Percentiles rank a stretch among this genome's conserved stretches.
Evolutionary conservation across 37 sponge, comb jelly and placozoan genomes (phyloP).

Genomic region (Haliclona indistincta): DNA sequence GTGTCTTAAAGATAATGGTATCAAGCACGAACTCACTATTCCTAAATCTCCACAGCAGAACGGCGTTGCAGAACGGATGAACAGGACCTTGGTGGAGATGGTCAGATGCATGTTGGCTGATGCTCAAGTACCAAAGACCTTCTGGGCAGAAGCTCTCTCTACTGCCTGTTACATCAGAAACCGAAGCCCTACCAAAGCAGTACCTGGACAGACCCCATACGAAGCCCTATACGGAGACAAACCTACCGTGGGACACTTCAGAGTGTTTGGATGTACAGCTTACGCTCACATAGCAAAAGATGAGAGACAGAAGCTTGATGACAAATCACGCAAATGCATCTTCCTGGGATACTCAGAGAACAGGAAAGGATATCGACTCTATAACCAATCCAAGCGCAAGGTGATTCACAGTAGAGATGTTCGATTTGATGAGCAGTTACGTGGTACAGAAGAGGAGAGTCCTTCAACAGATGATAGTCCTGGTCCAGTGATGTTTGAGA

Average conservation of each 20-base stretch:
- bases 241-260: conserved; percentile 21
- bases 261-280: conserved; percentile 27
- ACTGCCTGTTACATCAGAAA: conserved; percentile 22
- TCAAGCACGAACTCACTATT: conserved; percentile 21
- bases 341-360: conserved; percentile 41
- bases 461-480: neutral
- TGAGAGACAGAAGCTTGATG: conserved; percentile 46
- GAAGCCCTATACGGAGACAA: conserved; percentile 17
- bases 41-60: conserved; percentile 34
- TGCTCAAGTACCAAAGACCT: conserved; percentile 14
- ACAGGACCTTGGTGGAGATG: conserved; percentile 39
- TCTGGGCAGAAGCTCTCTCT: conserved; percentile 34
- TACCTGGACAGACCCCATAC: conserved; percentile 13
- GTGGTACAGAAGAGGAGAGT: neutral
- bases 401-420: conserved; percentile 59
- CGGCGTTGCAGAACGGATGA: conserved; percentile 32
- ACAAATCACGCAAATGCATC: conserved; percentile 51
- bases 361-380: conserved; percentile 53
- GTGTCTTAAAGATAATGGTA: conserved; percentile 12
- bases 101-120: conserved; percentile 33
- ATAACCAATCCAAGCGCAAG: conserved; percentile 17
- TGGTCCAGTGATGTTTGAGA: too few relatives aligned
- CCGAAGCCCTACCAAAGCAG: conserved; percentile 32
- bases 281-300: conserved; percentile 25
- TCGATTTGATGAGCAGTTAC: conserved; percentile 26